Conservation (phyloP, 2,113 vertebrate genomes). For the Xenopus borealis region DNA sequence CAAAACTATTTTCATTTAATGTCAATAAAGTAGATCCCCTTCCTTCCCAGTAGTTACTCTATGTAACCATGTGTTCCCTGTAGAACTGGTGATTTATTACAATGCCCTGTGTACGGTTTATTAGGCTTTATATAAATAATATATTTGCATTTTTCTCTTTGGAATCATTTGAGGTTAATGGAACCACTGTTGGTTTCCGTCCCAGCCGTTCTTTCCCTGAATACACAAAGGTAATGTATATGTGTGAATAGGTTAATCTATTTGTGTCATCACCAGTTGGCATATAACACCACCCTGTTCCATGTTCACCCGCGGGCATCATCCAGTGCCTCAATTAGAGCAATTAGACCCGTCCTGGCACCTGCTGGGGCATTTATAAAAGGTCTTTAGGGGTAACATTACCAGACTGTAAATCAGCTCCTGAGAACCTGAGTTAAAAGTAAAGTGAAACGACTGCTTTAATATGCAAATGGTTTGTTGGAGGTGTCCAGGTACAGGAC, state of each 20-base stretch:
- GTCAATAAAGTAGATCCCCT: too few relatives aligned
- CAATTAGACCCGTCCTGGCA: slow-evolving; percentile 4
- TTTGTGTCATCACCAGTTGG: slow-evolving; percentile 18
- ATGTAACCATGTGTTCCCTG: too few relatives aligned
- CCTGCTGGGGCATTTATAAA: slow-evolving; percentile 15
- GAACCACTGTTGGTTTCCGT: too few relatives aligned
- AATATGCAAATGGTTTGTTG: neutral
- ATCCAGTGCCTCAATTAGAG: neutral
- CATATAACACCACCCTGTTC: neutral
- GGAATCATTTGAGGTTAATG: too few relatives aligned
- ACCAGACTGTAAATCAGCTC: slow-evolving; percentile 20
- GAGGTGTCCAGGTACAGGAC: too few relatives aligned
- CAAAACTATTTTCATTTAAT: too few relatives aligned
- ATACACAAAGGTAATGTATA: neutral
- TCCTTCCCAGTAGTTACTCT: too few relatives aligned
- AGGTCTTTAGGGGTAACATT: slow-evolving; percentile 26
- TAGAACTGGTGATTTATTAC: too few relatives aligned
- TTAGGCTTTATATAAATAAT: too few relatives aligned
- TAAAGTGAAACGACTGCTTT: neutral
- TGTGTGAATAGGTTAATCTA: slow-evolving; percentile 17
- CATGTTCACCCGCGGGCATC: neutral
- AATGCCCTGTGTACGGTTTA: too few relatives aligned
- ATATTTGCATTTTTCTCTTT: too few relatives aligned
- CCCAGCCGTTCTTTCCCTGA: too few relatives aligned
- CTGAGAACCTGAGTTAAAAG: slow-evolving; percentile 1